phyloP scores from a whole-genome alignment of 2,113 vertebrate genomes.

The Tenrec ecaudatus region DNA sequence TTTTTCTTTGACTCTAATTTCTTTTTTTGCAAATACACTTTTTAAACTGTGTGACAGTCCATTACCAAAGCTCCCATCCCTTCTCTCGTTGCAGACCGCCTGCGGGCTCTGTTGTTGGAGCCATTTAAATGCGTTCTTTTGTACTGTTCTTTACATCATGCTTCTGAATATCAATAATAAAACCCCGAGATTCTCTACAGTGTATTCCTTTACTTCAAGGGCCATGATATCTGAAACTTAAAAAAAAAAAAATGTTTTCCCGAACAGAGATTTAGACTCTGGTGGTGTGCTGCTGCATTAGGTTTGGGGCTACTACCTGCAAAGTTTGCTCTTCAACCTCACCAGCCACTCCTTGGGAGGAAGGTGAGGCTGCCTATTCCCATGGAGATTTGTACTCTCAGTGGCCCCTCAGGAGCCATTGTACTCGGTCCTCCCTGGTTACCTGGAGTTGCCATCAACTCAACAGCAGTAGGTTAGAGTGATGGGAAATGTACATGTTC shows the following conservation, averaged over 20 bases:
- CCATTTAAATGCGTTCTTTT: not conserved
- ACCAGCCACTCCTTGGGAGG: no score
- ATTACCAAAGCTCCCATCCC: constrained; percentile 30
- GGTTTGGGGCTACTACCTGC: no score
- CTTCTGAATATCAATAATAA: constrained; percentile 36
- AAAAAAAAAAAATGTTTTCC: not conserved
- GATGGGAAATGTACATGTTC: constrained; percentile 15
- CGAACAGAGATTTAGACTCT: not conserved
- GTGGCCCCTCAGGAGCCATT: no score
- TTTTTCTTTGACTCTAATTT: constrained; percentile 60
- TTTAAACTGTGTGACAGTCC: not conserved
- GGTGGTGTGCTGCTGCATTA: not conserved
- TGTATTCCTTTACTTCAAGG: not conserved
- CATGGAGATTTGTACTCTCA: no score
- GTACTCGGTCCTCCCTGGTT: no score
- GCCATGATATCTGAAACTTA: constrained; percentile 18
- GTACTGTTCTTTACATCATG: not conserved
- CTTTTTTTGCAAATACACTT: constrained; percentile 60
- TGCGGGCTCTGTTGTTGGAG: not conserved
- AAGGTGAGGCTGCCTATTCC: no score
- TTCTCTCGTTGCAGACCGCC: not conserved
- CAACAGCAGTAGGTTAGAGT: no score
- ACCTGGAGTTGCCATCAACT: no score
- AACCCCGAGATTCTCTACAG: not conserved
- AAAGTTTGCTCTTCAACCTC: no score